These are phyloP conservation scores for Ovibos moschatus DNA, from an alignment of 2,113 vertebrate genomes.

Conservation along the genomic window DNA sequence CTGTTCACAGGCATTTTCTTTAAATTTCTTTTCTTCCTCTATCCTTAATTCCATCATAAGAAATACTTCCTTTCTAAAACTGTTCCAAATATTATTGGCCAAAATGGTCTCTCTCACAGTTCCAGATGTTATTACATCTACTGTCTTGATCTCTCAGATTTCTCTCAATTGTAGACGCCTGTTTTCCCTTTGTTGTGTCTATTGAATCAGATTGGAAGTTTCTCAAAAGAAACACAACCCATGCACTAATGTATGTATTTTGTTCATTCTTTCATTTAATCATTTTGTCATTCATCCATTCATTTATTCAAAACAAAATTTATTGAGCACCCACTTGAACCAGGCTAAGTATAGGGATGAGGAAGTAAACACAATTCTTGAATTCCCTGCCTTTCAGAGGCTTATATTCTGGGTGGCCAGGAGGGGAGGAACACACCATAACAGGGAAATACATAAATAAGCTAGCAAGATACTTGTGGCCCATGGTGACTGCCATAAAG, in stretches of 20 bases:
- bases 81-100: neutral
- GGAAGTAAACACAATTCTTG: neutral
- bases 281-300: neutral
- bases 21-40: neutral
- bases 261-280: neutral
- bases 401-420: neutral
- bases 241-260: neutral
- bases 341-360: neutral
- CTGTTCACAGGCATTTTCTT: neutral
- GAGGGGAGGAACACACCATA: neutral
- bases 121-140: neutral
- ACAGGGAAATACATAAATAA: neutral
- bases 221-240: neutral
- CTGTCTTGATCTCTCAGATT: neutral
- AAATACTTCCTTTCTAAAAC: neutral
- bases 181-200: neutral
- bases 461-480: neutral
- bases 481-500: neutral
- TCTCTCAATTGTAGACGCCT: neutral
- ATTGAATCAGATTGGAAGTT: neutral
- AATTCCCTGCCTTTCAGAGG: neutral
- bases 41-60: neutral
- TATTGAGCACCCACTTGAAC: neutral
- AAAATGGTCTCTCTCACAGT: neutral
- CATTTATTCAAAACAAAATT: neutral